These are phyloP conservation scores for Eristalis pertinax DNA, from an alignment of 2,888 invertebrate species.

Conservation along the genomic window DNA sequence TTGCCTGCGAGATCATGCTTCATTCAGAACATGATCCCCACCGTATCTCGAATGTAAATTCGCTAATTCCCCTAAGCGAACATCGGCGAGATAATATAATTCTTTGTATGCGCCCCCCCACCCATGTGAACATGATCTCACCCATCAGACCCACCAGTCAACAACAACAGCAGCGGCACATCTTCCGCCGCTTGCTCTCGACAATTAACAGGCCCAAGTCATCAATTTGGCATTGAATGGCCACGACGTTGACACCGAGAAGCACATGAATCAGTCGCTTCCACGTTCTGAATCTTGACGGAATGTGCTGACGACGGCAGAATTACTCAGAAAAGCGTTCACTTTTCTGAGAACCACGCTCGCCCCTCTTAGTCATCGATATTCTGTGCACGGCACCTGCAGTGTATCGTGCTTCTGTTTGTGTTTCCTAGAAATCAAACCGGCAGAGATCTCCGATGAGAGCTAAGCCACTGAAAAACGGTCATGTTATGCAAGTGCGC, in stretches of 20 bases:
- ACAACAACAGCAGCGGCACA: constrained; percentile 31
- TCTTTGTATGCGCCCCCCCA: constrained; percentile 30
- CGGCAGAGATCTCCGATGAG: neutral
- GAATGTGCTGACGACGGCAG: constrained; percentile 41
- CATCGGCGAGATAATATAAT: constrained; percentile 37
- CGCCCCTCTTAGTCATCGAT: constrained; percentile 27
- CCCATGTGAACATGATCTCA: constrained; percentile 34
- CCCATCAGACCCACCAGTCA: neutral
- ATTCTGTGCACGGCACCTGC: constrained; percentile 55
- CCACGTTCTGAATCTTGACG: constrained; percentile 10
- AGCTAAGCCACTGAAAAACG: constrained; percentile 8
- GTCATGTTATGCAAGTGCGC: constrained; percentile 17
- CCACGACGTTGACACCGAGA: constrained; percentile 51
- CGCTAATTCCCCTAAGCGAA: constrained; percentile 2
- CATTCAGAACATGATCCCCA: constrained; percentile 12
- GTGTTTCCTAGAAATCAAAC: constrained; percentile 28
- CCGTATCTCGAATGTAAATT: neutral
- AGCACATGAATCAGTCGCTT: constrained; percentile 58
- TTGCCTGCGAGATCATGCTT: neutral
- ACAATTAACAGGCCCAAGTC: constrained; percentile 59
- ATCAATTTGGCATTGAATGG: constrained; percentile 61
- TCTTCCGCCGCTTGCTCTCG: constrained; percentile 44
- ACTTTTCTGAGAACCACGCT: constrained; percentile 30
- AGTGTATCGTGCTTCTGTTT: neutral
- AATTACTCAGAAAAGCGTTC: constrained; percentile 45